phyloP scores from a whole-genome alignment of 2,797 vertebrate genomes.

The Parambassis ranga region DNA sequence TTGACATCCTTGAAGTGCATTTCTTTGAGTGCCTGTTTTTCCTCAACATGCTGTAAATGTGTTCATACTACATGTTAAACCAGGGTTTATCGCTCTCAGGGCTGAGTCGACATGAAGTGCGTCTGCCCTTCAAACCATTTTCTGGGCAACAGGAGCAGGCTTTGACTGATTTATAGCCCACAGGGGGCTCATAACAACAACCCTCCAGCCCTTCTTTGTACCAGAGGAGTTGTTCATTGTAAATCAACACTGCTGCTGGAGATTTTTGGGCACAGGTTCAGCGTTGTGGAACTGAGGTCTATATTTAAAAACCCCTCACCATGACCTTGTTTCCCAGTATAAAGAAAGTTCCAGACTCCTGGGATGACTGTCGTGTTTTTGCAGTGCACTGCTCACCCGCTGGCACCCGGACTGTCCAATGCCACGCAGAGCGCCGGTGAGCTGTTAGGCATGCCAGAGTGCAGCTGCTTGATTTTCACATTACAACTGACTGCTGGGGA shows the following conservation, averaged over 20 bases:
- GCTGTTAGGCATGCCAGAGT: slow-evolving; percentile 53
- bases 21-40: not conserved
- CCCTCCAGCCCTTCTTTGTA: slow-evolving; percentile 23
- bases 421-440: slow-evolving; percentile 10
- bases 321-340: slow-evolving; percentile 75
- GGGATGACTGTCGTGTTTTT: slow-evolving; percentile 51
- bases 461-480: slow-evolving; percentile 81
- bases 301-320: slow-evolving; percentile 69
- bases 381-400: slow-evolving; percentile 35
- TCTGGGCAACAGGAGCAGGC: not conserved
- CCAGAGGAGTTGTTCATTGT: slow-evolving; percentile 35
- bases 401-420: slow-evolving; percentile 50
- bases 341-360: slow-evolving; percentile 58
- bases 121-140: slow-evolving; percentile 48
- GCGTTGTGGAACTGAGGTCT: slow-evolving; percentile 54
- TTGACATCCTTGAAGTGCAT: too few relatives aligned
- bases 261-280: slow-evolving; percentile 43
- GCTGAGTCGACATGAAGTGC: slow-evolving; percentile 17
- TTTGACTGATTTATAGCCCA: slow-evolving; percentile 37
- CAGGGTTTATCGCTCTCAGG: slow-evolving; percentile 30
- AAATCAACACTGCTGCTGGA: slow-evolving; percentile 57
- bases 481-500: slow-evolving; percentile 51
- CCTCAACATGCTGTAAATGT: slow-evolving; percentile 1
- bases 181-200: slow-evolving; percentile 5
- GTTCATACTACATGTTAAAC: slow-evolving; percentile 12